A percentile compares a stretch with the other conserved stretches of the same genome.
phyloP scores from a whole-genome alignment of 2,797 vertebrate genomes.

The Gymnothorax reevesii region DNA sequence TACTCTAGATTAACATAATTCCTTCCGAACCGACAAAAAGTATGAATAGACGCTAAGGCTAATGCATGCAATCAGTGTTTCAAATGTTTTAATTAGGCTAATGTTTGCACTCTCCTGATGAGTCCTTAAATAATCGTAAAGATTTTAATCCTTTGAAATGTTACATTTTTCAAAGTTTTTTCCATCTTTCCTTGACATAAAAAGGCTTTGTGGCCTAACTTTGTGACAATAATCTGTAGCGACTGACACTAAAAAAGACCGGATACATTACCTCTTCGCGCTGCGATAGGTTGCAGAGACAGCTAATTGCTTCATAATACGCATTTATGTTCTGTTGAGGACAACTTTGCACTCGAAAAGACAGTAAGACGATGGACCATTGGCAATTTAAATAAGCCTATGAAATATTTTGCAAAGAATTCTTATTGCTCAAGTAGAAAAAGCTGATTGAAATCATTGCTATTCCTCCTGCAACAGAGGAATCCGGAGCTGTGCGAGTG shows the following conservation, averaged over 20 bases:
- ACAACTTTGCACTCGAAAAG: background rate
- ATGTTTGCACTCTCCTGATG: no score
- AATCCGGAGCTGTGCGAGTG: constrained; percentile 33
- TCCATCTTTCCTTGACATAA: background rate
- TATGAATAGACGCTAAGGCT: no score
- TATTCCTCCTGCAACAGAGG: constrained; percentile 5
- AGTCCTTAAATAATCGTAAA: no score
- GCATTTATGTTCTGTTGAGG: background rate
- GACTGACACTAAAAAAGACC: background rate
- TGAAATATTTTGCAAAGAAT: background rate
- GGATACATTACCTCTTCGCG: background rate
- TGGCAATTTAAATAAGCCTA: no score
- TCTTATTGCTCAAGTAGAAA: background rate
- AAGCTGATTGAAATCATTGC: no score
- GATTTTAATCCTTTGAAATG: background rate
- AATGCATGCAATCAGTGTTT: no score
- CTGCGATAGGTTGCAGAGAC: background rate
- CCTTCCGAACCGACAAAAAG: no score
- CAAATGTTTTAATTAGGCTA: no score
- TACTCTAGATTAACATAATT: no score
- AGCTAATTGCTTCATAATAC: background rate
- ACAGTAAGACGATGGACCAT: background rate
- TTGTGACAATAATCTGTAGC: background rate
- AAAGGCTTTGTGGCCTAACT: background rate
- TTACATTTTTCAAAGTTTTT: background rate